Evolutionary conservation across 2,797 vertebrate species (phyloP).

Genomic region (Eulemur coronatus): DNA sequence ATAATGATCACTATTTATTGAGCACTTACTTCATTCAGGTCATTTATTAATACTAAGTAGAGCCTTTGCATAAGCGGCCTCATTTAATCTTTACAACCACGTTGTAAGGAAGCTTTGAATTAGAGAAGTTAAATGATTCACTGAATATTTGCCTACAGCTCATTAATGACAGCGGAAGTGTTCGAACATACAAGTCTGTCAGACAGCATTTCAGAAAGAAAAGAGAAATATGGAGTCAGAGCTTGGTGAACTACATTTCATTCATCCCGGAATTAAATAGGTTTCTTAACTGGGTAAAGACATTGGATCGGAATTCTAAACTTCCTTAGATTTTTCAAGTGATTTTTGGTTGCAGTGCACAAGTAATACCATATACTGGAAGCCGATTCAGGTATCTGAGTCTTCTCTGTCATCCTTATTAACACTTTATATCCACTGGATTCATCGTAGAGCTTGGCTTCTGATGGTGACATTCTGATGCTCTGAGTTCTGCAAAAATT

Average conservation of each 20-base stretch:
- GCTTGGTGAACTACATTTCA: not conserved
- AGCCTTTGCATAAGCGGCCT: not conserved
- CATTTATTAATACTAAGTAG: slow-evolving; percentile 42
- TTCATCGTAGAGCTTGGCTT: not conserved
- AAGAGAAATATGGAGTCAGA: not conserved
- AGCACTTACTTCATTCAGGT: not conserved
- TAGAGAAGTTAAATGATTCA: not conserved
- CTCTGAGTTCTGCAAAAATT: not conserved
- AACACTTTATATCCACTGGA: not conserved
- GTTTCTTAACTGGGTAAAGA: not conserved
- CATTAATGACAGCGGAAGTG: not conserved
- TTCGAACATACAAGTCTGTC: not conserved
- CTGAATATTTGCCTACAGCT: slow-evolving; percentile 16
- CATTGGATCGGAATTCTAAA: not conserved
- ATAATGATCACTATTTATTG: not conserved
- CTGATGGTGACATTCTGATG: not conserved
- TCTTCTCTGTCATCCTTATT: not conserved
- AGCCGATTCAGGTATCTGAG: not conserved
- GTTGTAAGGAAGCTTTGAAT: not conserved
- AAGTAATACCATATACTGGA: not conserved
- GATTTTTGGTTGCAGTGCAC: not conserved
- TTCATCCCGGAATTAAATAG: not conserved
- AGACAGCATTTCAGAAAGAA: not conserved
- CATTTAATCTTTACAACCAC: not conserved
- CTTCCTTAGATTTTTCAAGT: not conserved